These are phyloP conservation scores for Anoplolepis gracilipes DNA, from an alignment of 1,140 invertebrate species.

Conservation along the genomic window DNA sequence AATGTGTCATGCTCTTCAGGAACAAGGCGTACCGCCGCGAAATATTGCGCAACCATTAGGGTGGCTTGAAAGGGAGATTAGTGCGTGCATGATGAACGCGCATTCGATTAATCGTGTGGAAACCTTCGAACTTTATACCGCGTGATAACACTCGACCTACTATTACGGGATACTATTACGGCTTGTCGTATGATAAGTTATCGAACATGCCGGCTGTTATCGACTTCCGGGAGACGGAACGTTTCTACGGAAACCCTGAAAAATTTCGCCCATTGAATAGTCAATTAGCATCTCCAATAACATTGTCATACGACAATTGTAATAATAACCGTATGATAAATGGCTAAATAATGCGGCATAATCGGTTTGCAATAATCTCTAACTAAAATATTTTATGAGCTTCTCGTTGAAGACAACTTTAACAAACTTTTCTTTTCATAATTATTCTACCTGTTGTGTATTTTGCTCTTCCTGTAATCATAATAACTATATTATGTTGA, in stretches of 20 bases:
- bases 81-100: conserved; percentile 28
- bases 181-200: neutral
- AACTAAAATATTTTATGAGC: too few species aligned
- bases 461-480: too few species aligned
- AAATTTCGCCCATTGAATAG: neutral
- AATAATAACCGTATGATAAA: neutral
- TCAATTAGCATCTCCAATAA: conserved; percentile 17
- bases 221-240: neutral
- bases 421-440: too few species aligned
- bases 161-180: neutral
- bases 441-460: too few species aligned
- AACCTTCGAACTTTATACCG: conserved; percentile 1
- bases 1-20: conserved; percentile 35
- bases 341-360: neutral
- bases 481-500: too few species aligned
- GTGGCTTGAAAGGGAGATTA: conserved; percentile 52
- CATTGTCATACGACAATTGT: neutral
- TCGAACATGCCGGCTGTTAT: conserved; percentile 3
- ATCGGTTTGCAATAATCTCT: neutral
- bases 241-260: neutral
- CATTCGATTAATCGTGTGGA: conserved; percentile 47
- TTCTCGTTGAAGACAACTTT: too few species aligned
- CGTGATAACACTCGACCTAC: neutral
- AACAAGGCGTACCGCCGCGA: conserved; percentile 29
- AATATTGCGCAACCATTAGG: conserved; percentile 14